Percentiles rank a stretch among this genome's conserved stretches.
These are phyloP conservation scores for Poicephalus meyeri DNA, from an alignment of 2,113 vertebrate species.

Conservation along the genomic window DNA sequence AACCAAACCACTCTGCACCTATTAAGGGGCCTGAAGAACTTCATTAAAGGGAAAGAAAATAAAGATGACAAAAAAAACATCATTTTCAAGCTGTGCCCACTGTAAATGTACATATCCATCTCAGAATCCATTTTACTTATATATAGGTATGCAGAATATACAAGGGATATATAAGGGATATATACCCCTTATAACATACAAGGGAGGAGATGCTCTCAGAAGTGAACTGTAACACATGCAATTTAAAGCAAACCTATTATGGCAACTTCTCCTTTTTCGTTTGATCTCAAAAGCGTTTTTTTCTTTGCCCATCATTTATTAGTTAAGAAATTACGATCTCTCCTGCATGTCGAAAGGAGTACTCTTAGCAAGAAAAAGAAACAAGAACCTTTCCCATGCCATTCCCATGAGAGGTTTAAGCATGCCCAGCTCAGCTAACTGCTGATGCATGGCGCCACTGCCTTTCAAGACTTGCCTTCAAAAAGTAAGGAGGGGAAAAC, in stretches of 20 bases:
- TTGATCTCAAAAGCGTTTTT: neutral
- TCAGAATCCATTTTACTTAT: neutral
- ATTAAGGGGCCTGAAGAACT: neutral
- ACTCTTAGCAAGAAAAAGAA: neutral
- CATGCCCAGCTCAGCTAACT: neutral
- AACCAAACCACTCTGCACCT: neutral
- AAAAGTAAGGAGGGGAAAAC: neutral
- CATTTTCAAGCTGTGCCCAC: neutral
- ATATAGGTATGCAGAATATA: neutral
- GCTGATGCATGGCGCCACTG: rapidly evolving
- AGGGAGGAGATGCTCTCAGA: neutral
- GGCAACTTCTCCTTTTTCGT: neutral
- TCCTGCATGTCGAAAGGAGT: neutral
- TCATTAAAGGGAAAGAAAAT: neutral
- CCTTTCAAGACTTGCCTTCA: neutral
- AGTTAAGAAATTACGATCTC: neutral
- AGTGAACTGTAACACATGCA: rapidly evolving
- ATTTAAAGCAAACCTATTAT: neutral
- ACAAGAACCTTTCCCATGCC: neutral
- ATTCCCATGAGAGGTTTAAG: neutral
- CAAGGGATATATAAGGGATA: neutral
- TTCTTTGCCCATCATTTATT: neutral
- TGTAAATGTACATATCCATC: neutral
- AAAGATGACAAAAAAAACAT: neutral
- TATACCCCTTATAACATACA: neutral